A percentile compares a stretch with the other conserved stretches of the same genome.
These are phyloP conservation scores for Xiphophorus maculatus DNA, from an alignment of 2,113 vertebrate genomes.

Conservation along the genomic window DNA sequence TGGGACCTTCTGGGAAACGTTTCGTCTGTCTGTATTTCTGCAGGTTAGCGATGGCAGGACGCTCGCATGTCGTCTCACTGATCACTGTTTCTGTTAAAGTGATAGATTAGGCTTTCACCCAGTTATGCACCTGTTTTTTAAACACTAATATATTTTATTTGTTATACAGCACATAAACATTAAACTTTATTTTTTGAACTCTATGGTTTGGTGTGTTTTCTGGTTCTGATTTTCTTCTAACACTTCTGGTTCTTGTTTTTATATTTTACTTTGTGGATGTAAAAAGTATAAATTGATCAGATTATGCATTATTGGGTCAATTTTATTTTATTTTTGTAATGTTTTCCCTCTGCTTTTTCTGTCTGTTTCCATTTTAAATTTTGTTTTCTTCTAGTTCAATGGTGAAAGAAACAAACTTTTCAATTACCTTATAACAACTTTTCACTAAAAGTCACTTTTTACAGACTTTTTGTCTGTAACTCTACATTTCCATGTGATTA, in stretches of 20 bases:
- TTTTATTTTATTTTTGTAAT: neutral
- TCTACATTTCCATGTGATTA: too few species aligned
- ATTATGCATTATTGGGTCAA: neutral
- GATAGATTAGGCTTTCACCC: conserved; percentile 77
- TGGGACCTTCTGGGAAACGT: conserved; percentile 8
- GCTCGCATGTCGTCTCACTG: conserved; percentile 49
- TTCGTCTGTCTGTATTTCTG: conserved; percentile 26
- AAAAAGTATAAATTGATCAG: neutral
- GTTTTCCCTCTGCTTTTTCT: too few species aligned
- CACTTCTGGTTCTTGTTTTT: neutral
- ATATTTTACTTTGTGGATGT: too few species aligned
- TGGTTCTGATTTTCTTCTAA: neutral
- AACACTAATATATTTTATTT: conserved; percentile 99
- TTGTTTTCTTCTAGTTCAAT: too few species aligned
- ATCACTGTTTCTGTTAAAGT: conserved; percentile 72
- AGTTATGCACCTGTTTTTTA: conserved; percentile 86
- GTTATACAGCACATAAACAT: conserved; percentile 88
- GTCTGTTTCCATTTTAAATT: too few species aligned
- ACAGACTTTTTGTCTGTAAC: neutral
- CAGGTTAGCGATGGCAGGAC: neutral
- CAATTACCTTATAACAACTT: neutral
- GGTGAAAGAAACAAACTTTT: too few species aligned
- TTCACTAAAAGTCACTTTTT: neutral
- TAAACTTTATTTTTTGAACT: conserved; percentile 90
- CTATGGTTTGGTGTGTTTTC: conserved; percentile 63